Evolutionary conservation across 2,797 vertebrate genomes (phyloP).

Genomic region (Gobionotothen gibberifrons): DNA sequence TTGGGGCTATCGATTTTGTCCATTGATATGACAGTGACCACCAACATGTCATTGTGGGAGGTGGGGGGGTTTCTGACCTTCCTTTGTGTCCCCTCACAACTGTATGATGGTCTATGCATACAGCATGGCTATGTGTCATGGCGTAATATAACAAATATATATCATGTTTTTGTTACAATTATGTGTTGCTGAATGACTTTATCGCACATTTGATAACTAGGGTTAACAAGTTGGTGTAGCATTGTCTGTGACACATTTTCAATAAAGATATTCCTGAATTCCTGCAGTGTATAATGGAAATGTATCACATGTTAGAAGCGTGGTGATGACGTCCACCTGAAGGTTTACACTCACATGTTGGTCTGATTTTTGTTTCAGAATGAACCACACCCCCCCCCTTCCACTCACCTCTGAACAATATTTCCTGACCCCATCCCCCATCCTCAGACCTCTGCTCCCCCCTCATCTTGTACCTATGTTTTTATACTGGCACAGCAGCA

Average conservation of each 20-base stretch:
- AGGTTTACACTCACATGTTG: conserved; percentile 14
- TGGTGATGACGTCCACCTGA: conserved; percentile 4
- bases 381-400: conserved; percentile 1
- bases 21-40: not conserved
- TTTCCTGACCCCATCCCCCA: conserved; percentile 22
- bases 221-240: not conserved
- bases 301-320: not conserved
- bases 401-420: conserved; percentile 24
- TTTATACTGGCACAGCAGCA: conserved; percentile 97
- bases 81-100: no score
- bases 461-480: conserved; percentile 88
- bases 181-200: not conserved
- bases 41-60: not conserved
- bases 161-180: conserved; percentile 1
- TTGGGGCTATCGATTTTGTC: not conserved
- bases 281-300: not conserved
- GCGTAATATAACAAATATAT: not conserved
- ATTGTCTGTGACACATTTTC: not conserved
- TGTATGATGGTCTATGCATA: not conserved
- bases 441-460: conserved; percentile 35
- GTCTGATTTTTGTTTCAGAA: conserved; percentile 9
- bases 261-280: not conserved
- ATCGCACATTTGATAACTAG: not conserved
- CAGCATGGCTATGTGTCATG: not conserved
- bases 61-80: no score